These are phyloP conservation scores for Chamaetylas fuelleborni DNA, from an alignment of 2,113 vertebrate species.

Conservation along the genomic window DNA sequence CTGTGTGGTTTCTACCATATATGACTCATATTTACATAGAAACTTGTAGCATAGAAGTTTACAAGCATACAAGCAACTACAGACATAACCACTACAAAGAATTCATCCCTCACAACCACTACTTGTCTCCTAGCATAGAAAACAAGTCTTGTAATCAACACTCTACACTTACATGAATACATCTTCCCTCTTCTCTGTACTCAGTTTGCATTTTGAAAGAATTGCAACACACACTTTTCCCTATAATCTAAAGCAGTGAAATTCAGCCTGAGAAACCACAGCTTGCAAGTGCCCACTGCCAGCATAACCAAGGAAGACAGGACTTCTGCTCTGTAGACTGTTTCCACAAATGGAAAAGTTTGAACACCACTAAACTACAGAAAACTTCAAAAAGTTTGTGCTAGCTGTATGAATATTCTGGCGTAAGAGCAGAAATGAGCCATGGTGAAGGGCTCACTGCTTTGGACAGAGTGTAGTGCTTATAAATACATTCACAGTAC, in stretches of 20 bases:
- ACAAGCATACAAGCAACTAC: not conserved
- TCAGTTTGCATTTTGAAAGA: not conserved
- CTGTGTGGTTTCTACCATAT: not conserved
- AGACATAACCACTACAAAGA: not conserved
- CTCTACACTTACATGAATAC: not conserved
- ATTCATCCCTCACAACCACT: not conserved
- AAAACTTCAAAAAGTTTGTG: not conserved
- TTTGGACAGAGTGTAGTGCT: not conserved
- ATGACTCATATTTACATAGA: not conserved
- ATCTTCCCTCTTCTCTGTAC: not conserved
- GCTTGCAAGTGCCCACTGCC: not conserved
- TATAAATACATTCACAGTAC: not conserved
- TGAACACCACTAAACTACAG: not conserved
- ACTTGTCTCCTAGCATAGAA: not conserved
- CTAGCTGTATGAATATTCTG: not conserved
- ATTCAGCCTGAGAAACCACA: not conserved
- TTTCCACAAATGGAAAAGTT: not conserved
- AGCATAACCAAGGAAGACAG: not conserved
- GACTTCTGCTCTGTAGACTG: not conserved
- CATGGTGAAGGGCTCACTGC: not conserved
- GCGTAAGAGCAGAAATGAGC: not conserved
- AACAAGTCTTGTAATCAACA: not conserved
- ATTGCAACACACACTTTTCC: not conserved
- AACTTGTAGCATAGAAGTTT: not conserved
- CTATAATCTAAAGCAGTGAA: not conserved